Base-by-base conservation (phyloP, 2,113 vertebrate genomes). In the Myiopsitta monachus region DNA sequence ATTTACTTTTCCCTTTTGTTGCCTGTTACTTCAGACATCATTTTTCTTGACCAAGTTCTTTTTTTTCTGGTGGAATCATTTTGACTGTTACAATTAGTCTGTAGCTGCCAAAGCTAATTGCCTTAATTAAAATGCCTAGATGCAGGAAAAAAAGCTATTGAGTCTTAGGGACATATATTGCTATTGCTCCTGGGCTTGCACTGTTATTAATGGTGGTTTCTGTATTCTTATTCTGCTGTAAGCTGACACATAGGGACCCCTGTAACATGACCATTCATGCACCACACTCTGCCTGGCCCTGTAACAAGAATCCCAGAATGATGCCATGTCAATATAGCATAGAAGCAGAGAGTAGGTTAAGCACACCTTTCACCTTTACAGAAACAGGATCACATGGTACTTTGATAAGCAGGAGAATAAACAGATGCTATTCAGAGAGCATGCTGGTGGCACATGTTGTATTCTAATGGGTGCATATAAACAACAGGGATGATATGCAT, bases 251-350 rank as follows among this genome's bases (percentile, higher is more conserved):
- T 2, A 49, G 11, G 38, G 38, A 78, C 9, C 2, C 6, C 39
- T 38, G 31, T 67, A 16, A 15, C 66, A 41, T 5, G 12, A 89
- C 5, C 9, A 73, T 39, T 63, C 0, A 2, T 70, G 30, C 8
- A 57, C 5, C 9, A 62, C 0, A 1, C 11, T 74, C 39, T 52
- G 28, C n/a, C 70, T 90, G 64, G 18, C 27, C 33, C 52, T 47
- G 43, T 55, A 73, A 85, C 33, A 76, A 51, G 52, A 89, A 84
- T 33, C 31, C 7, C 36, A 87, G 28, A 72, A 83, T 18, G 36
- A 64, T 18, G 36, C 4, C 2, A 2, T 19, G 10, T 31, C 33
- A 73, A 18, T 21, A 14, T 4, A 83, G 18, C 2, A 7, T 0
- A 87, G 43, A 78, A 75, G 61, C 61, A 94, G 54, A 88, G 19